Conservation (phyloP, 2,113 vertebrate genomes). For the Coracopsis vasa region DNA sequence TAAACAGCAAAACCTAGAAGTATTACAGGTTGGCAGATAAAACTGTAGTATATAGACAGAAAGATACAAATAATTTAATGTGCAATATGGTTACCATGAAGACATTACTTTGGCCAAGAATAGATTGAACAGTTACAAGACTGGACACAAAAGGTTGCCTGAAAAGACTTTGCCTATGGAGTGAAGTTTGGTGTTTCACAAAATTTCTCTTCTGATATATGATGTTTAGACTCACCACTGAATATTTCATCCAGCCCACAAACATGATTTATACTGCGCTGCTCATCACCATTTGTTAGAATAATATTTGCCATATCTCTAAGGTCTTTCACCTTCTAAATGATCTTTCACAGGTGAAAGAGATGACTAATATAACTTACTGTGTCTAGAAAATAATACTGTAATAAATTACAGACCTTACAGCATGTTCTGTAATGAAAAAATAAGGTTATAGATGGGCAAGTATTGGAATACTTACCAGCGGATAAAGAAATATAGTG, state of each 20-base stretch:
- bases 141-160: background rate
- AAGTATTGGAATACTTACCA: background rate
- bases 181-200: constrained; percentile 49
- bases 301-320: constrained; percentile 36
- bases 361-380: constrained; percentile 52
- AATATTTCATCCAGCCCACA: constrained; percentile 37
- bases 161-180: constrained; percentile 15
- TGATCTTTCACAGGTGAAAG: constrained; percentile 61
- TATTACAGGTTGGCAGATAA: background rate
- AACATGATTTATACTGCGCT: constrained; percentile 59
- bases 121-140: background rate
- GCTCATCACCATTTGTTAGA: constrained; percentile 58
- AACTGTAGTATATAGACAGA: background rate
- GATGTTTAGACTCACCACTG: constrained; percentile 41
- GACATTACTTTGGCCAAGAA: background rate
- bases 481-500: background rate
- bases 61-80: background rate
- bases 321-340: constrained; percentile 61
- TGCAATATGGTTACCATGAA: background rate
- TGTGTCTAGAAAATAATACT: constrained; percentile 47
- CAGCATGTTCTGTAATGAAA: background rate
- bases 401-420: constrained; percentile 53
- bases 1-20: background rate
- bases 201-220: constrained; percentile 50
- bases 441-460: background rate